These are phyloP conservation scores for Trogon melanurus DNA, from an alignment of 2,113 vertebrate genomes.

Conservation along the genomic window DNA sequence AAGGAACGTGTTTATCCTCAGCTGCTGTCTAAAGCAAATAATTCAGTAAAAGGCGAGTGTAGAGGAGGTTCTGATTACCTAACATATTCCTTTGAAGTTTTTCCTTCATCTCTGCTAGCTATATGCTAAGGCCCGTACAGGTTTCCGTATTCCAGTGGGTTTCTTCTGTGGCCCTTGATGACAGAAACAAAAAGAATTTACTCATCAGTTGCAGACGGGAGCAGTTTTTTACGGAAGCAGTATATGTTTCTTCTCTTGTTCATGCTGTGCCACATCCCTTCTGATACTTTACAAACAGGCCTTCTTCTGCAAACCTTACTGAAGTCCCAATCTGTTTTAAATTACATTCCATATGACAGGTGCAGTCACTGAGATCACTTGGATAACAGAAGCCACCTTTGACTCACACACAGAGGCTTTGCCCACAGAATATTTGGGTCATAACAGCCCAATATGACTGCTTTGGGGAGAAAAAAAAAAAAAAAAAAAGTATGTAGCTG, in stretches of 20 bases:
- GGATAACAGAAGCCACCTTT: neutral
- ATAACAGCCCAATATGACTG: neutral
- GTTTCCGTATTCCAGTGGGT: neutral
- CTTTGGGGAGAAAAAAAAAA: neutral
- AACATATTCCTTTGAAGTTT: neutral
- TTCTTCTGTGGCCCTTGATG: neutral
- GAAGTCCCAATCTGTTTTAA: conserved; percentile 30
- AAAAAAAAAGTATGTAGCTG: neutral
- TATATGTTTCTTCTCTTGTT: conserved; percentile 20
- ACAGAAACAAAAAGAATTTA: conserved; percentile 10
- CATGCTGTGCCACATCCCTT: conserved; percentile 16
- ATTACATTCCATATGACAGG: neutral
- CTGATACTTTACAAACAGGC: conserved; percentile 9
- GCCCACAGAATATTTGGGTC: neutral
- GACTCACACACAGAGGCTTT: neutral
- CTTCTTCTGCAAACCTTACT: neutral
- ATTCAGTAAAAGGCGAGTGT: neutral
- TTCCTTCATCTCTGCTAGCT: neutral
- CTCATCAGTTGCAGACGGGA: neutral
- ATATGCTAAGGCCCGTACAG: neutral
- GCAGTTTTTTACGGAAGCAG: neutral
- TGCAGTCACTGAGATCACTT: neutral
- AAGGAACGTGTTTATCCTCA: neutral
- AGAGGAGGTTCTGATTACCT: neutral
- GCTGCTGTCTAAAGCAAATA: neutral